Evolutionary conservation across 35 echinoderm and acorn worm genomes (phyloP), one percentile per base, ranked within the genome.

Genomic region (Patiria miniata): DNA sequence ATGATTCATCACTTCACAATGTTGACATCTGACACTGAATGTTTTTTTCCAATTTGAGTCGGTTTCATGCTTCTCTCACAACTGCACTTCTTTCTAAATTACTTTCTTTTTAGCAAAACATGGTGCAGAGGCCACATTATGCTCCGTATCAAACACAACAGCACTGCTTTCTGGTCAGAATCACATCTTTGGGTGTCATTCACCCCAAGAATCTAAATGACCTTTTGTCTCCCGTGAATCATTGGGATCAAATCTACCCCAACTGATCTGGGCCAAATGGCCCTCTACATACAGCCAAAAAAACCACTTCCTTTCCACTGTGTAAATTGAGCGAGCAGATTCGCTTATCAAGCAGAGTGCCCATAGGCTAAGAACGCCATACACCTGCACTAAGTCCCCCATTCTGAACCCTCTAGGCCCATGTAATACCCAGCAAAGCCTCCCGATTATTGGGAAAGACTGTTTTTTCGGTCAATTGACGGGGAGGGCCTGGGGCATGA

Each of bases 251-350:
- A 73, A 73, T 73, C 65, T 34, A 73, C 9, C 65, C 65, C 65
- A 73, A 28, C 29, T 73, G 65, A 73, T 73, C 65, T 73, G 19
- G 65, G 65, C 65, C 65, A 73, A 73, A 73, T 26, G 34, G 26
- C 65, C 65, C 34, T 73, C 65, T 47, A 6, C 4, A 47, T 6
- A 47, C 4, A 47, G 12, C 4, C 19, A 73, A 73, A 30, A 68
- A 73, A 73, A 73, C 65, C 65, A 73, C 65, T 73, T 73, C 65
- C 65, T 73, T 15, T 73, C 26, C 34, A 73, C 65, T 73, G 65
- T 73, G 65, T 73, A 73, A 73, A 73, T 47, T 47, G 42, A 47
- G 42, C 42, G 12, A 47, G 42, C 42, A 47, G 42, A 47, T 47
- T 47, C 42, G 4, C 42, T 47, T 47, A 47, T 73, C 65, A 73